A percentile compares a stretch with the other conserved stretches of the same genome.
These are phyloP conservation scores for Formica aserva DNA, from an alignment of 2,888 invertebrate species.

Conservation along the genomic window DNA sequence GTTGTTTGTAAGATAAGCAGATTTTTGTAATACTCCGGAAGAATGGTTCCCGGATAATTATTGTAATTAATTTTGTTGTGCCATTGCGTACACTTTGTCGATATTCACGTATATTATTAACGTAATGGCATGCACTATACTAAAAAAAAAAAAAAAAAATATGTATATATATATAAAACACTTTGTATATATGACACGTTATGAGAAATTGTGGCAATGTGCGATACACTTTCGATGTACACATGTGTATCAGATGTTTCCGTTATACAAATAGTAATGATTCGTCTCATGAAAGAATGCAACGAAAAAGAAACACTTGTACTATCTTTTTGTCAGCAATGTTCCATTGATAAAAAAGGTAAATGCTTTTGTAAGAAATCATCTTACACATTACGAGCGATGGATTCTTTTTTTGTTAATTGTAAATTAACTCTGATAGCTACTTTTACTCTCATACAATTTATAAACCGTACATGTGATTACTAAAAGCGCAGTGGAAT, in stretches of 20 bases:
- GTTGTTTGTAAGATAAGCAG: background rate
- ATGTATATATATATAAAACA: background rate
- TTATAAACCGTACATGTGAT: background rate
- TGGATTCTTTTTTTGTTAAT: conserved; percentile 6
- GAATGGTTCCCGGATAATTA: conserved; percentile 23
- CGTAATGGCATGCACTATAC: background rate
- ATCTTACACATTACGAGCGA: background rate
- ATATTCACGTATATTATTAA: background rate
- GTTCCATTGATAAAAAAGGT: conserved; percentile 22
- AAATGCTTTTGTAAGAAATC: conserved; percentile 23
- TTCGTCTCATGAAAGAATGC: background rate
- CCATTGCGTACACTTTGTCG: background rate
- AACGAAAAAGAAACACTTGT: conserved; percentile 14
- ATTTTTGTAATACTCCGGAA: conserved; percentile 13
- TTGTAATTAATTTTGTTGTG: conserved; percentile 22
- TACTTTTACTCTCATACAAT: conserved; percentile 33
- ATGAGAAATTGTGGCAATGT: conserved; percentile 16
- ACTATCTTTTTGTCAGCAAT: background rate
- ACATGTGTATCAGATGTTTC: background rate
- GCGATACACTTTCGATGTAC: conserved; percentile 16
- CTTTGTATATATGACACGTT: conserved; percentile 8
- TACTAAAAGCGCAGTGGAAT: conserved; percentile 38
- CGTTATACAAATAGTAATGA: conserved; percentile 7
- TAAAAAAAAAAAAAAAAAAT: background rate
- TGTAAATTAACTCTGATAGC: conserved; percentile 8